These are phyloP conservation scores for Neoscelio sp. DNA, from an alignment of 2,888 invertebrate species.

Conservation along the genomic window DNA sequence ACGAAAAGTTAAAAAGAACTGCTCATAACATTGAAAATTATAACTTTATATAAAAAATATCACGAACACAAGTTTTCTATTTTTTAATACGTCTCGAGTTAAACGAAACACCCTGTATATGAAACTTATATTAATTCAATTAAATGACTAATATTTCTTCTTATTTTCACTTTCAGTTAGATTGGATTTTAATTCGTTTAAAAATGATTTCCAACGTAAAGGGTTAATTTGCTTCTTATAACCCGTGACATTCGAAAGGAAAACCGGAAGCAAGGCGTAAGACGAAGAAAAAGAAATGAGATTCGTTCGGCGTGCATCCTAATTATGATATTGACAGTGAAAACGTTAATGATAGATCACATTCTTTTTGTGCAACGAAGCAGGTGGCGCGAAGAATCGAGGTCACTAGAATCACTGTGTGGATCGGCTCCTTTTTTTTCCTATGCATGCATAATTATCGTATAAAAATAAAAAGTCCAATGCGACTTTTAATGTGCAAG, in stretches of 20 bases:
- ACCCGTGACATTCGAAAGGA: conserved; percentile 61
- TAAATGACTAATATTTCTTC: no score
- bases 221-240: conserved; percentile 44
- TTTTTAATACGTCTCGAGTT: no score
- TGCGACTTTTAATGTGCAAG: conserved; percentile 14
- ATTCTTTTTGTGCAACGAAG: conserved; percentile 67
- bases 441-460: conserved; percentile 35
- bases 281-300: conserved; percentile 65
- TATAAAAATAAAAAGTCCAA: conserved; percentile 32
- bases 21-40: no score
- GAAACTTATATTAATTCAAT: no score
- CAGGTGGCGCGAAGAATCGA: conserved; percentile 67
- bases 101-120: no score
- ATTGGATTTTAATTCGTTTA: no score
- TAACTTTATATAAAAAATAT: no score
- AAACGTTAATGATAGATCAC: conserved; percentile 68
- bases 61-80: no score
- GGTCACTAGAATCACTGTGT: conserved; percentile 55
- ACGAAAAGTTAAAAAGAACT: no score
- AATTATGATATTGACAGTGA: conserved; percentile 69
- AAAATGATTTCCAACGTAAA: conserved; percentile 16
- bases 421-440: conserved; percentile 37
- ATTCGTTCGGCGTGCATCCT: conserved; percentile 65
- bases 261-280: conserved; percentile 65
- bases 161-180: no score